Percentiles rank a stretch among this genome's conserved stretches.
Evolutionary conservation across 64 coral and sea anemone genomes (phyloP).

Genomic region (Montipora foliosa): DNA sequence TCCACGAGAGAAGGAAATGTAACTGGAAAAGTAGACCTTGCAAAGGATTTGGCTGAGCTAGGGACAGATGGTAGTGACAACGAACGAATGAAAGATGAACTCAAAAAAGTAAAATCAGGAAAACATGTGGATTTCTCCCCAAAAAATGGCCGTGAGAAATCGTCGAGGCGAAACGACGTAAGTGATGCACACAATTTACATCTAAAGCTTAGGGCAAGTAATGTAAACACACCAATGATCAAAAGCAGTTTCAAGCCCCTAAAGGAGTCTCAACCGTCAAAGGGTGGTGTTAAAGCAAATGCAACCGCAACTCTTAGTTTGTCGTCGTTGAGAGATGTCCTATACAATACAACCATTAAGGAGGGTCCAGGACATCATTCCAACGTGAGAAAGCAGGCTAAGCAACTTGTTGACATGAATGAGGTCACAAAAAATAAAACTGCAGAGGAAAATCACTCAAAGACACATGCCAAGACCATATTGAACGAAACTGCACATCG

Average conservation of each 20-base stretch:
- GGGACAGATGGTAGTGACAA: constrained; percentile 15
- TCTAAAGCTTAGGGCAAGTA: background rate
- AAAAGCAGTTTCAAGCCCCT: background rate
- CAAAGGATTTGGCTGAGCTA: constrained; percentile 45
- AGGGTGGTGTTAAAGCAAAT: background rate
- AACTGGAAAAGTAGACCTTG: background rate
- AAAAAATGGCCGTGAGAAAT: background rate
- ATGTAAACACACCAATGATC: background rate
- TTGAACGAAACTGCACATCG: background rate
- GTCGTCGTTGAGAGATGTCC: background rate
- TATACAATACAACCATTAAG: background rate
- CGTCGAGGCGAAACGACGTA: background rate
- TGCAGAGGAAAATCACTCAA: background rate
- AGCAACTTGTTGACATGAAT: background rate
- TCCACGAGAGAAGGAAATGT: background rate
- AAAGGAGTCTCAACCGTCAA: background rate
- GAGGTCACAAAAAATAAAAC: background rate
- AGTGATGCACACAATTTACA: background rate
- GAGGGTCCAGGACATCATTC: background rate
- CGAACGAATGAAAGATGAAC: background rate
- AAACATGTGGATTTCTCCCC: background rate
- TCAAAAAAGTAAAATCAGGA: background rate
- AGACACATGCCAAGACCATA: background rate
- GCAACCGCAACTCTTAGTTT: background rate
- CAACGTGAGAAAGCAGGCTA: background rate